Conservation (phyloP, 2,888 invertebrate species). For the Ernsta delagoae region DNA sequence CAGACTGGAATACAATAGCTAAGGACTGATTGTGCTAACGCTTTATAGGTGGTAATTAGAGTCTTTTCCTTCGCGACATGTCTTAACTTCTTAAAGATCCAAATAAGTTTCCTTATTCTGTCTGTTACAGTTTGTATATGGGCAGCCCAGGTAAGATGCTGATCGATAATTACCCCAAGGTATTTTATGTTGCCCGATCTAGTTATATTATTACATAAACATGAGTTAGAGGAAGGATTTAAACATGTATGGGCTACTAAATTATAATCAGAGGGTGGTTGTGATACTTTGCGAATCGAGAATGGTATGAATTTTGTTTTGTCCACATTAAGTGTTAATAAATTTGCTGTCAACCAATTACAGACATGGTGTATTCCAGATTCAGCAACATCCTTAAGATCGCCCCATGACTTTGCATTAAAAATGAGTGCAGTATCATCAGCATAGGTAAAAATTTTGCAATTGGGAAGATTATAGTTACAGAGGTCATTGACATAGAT, state of each 20-base stretch:
- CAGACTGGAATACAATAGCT: conserved; percentile 7
- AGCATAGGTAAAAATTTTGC: conserved; percentile 33
- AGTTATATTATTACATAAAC: no score
- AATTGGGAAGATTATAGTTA: conserved; percentile 15
- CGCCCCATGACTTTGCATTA: conserved; percentile 25
- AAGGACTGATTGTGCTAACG: neutral
- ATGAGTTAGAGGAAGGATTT: neutral
- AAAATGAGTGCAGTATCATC: conserved; percentile 35
- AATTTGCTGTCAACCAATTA: conserved; percentile 18
- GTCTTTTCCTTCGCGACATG: neutral
- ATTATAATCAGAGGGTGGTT: no score
- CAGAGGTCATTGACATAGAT: conserved; percentile 22
- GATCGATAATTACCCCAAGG: conserved; percentile 14
- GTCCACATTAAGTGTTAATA: conserved; percentile 29
- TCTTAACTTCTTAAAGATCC: conserved; percentile 27
- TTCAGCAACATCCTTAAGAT: conserved; percentile 12
- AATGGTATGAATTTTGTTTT: conserved; percentile 30
- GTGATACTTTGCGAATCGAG: conserved; percentile 17
- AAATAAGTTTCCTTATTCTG: conserved; percentile 20
- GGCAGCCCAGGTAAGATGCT: conserved; percentile 13
- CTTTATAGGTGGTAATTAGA: conserved; percentile 8
- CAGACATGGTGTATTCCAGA: conserved; percentile 4
- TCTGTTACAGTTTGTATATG: conserved; percentile 14
- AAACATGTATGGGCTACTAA: conserved; percentile 5
- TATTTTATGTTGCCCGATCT: conserved; percentile 23